Base-by-base conservation (phyloP, 2,888 invertebrate species). In the Catocala nupta region DNA sequence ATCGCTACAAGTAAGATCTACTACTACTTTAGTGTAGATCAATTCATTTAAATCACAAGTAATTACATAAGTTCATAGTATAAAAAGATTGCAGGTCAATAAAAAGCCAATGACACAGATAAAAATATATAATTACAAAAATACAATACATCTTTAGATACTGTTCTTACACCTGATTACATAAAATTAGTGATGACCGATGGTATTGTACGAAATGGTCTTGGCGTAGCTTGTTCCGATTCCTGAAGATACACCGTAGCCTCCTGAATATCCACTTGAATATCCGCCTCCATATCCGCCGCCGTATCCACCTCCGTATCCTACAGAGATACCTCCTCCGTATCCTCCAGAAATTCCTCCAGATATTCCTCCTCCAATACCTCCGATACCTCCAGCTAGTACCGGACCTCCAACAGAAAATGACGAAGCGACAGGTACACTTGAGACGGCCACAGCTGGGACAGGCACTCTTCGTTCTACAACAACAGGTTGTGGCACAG, bases 401-500 rank as follows among this genome's bases (percentile, higher is more conserved):
- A 25, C 25, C 25, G 25, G 55, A 33, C 62, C 65, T 6, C 68
- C 59, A 6, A 63, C 33, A 13, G 65, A 65, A 48, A 63, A 2
- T 3, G 68, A 57, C 2, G 68, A 63, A 12, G 59, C 55, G 10
- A 74, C 71, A 5, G 75, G 75, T 9, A 39, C 36, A 7, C 36
- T 7, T 8, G 36, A 39, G 3, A 63, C 68, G 0, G 73, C 59
- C 12, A 70, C 68, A 7, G 68, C 48, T 12, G 74, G 68, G 4
- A 75, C 80, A 33, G 68, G 63, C 0, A 75, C 78, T 47, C 69
- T 67, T 53, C 80, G 73, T 16, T 80, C 81, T 10, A 80, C 77
- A 0, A 77, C 65, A 1, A 77, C 88, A 5, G 90, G 90, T n/a
- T 90, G 90, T 0, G 90, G 88, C 0, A 93, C 90, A 0, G 92